phyloP scores from a whole-genome alignment of 92 coral and sea anemone genomes.

The Porites rus region DNA sequence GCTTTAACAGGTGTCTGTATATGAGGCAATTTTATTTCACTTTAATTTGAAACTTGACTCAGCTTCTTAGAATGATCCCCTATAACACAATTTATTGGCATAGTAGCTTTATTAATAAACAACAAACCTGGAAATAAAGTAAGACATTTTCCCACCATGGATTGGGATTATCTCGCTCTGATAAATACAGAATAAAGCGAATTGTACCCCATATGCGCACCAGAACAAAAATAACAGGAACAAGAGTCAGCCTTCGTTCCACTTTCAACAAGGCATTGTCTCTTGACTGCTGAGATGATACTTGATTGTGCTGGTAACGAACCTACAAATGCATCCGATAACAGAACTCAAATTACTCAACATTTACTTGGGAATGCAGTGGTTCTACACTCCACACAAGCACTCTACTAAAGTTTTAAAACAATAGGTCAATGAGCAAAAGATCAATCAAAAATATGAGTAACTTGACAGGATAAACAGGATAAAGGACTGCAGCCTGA shows the following conservation, averaged over 20 bases:
- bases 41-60: neutral
- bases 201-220: conserved; percentile 95
- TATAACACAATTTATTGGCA: no score
- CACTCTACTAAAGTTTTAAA: no score
- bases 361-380: no score
- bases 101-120: no score
- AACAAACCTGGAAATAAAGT: conserved; percentile 43
- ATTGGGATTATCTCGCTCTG: neutral
- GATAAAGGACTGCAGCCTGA: neutral
- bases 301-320: conserved; percentile 30
- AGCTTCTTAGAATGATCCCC: neutral
- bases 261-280: conserved; percentile 69
- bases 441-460: no score
- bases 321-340: conserved; percentile 41
- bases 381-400: no score
- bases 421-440: no score
- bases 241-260: conserved; percentile 72
- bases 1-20: no score
- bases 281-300: conserved; percentile 51
- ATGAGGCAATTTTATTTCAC: no score
- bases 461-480: no score
- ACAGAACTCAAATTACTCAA: no score
- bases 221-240: conserved; percentile 80
- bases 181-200: conserved; percentile 68
- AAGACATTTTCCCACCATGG: conserved; percentile 1